A percentile compares a stretch with the other conserved stretches of the same genome.
These are phyloP conservation scores for Tricholaema leucomelas DNA, from an alignment of 2,113 vertebrate genomes.

Conservation along the genomic window DNA sequence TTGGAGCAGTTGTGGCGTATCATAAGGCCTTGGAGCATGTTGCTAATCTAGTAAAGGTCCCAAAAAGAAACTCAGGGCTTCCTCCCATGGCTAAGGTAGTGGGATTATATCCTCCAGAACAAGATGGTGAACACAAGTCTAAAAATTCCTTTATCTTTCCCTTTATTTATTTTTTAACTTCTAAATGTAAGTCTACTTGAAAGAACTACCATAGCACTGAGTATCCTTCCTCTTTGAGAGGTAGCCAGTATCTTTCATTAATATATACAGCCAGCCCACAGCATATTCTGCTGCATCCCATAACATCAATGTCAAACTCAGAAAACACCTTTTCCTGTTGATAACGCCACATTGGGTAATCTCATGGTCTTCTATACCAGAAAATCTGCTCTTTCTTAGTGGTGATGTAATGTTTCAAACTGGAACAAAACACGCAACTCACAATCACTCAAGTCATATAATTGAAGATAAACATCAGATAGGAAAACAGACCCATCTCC, in stretches of 20 bases:
- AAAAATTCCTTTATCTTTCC: neutral
- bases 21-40: neutral
- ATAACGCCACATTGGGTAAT: neutral
- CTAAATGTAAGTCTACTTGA: neutral
- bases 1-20: neutral
- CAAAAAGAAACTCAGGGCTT: neutral
- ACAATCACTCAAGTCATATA: neutral
- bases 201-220: neutral
- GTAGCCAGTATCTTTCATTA: neutral
- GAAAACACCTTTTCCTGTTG: neutral
- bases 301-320: neutral
- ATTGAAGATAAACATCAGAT: constrained; percentile 40
- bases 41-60: neutral
- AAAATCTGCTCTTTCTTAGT: neutral
- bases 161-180: neutral
- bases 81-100: neutral
- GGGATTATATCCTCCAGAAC: neutral
- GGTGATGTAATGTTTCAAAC: neutral
- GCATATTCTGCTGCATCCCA: neutral
- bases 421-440: neutral
- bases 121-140: neutral
- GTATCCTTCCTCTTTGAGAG: neutral
- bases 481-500: neutral
- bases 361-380: neutral
- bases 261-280: neutral